These are phyloP conservation scores for Rhabdomys dilectus DNA, from an alignment of 2,113 vertebrate genomes.

Conservation along the genomic window DNA sequence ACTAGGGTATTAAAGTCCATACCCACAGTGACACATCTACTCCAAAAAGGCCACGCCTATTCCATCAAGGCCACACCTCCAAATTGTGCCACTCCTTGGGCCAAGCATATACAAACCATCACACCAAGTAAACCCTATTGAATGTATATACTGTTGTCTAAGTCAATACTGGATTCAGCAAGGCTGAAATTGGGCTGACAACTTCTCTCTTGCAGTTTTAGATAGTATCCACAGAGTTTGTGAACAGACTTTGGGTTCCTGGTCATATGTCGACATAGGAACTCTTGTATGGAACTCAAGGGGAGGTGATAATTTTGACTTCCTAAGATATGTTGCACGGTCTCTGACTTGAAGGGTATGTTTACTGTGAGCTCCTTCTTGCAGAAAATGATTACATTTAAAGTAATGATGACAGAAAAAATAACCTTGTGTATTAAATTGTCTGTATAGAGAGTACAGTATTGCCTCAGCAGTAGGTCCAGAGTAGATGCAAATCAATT, in stretches of 20 bases:
- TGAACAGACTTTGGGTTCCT: conserved; percentile 27
- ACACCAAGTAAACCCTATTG: not conserved
- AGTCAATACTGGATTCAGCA: conserved; percentile 72
- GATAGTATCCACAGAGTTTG: conserved; percentile 1
- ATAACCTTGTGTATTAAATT: not conserved
- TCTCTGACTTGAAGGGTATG: not conserved
- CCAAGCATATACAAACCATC: too few relatives aligned
- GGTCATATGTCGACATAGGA: not conserved
- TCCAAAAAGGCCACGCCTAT: too few relatives aligned
- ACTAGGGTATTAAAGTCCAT: too few relatives aligned
- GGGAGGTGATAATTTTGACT: not conserved
- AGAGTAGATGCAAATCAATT: conserved; percentile 20
- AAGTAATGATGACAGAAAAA: not conserved
- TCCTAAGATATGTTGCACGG: not conserved
- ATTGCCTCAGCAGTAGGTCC: not conserved
- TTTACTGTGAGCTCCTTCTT: not conserved
- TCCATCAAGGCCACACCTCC: too few relatives aligned
- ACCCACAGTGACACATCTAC: too few relatives aligned
- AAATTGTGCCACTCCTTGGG: too few relatives aligned
- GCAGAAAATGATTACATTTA: conserved; percentile 1
- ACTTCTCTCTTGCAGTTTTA: conserved; percentile 11
- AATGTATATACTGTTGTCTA: conserved; percentile 22
- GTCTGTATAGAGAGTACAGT: not conserved
- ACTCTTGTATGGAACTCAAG: not conserved
- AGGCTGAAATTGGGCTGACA: conserved; percentile 10